These are phyloP conservation scores for Lepidocyrtoides sp. DNA, from an alignment of 2,888 invertebrate species.

Conservation along the genomic window DNA sequence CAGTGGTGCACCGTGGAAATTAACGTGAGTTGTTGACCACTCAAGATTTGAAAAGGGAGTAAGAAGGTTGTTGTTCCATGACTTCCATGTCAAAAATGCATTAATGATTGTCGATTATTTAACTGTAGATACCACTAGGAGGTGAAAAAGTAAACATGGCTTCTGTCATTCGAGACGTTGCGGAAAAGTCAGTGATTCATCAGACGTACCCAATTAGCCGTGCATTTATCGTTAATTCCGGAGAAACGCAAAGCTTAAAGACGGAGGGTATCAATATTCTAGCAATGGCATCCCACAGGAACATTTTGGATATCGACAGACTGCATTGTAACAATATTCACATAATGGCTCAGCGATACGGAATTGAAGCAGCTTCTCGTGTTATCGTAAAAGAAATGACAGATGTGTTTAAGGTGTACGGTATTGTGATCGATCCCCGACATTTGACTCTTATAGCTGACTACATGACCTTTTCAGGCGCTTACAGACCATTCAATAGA, in stretches of 20 bases:
- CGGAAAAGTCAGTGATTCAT: constrained; percentile 92
- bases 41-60: too few species aligned
- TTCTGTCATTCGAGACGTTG: constrained; percentile 91
- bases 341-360: constrained; percentile 95
- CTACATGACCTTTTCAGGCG: constrained; percentile 98
- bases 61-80: too few species aligned
- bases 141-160: constrained; percentile 92
- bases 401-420: constrained; percentile 98
- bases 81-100: too few species aligned
- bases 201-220: constrained; percentile 93
- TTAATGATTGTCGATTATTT: constrained; percentile 59
- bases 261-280: constrained; percentile 98
- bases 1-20: constrained; percentile 95
- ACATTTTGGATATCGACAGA: constrained; percentile 92
- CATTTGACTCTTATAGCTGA: constrained; percentile 98
- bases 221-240: constrained; percentile 91
- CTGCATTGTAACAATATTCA: constrained; percentile 98
- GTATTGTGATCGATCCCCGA: constrained; percentile 97
- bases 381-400: constrained; percentile 97
- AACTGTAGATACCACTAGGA: constrained; percentile 86
- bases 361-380: constrained; percentile 97
- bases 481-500: constrained; percentile 95
- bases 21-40: constrained; percentile 89
- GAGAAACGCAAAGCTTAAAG: constrained; percentile 90
- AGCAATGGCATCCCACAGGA: constrained; percentile 94